Conservation (phyloP, 2,888 invertebrate genomes). For the Phlogophora meticulosa region DNA sequence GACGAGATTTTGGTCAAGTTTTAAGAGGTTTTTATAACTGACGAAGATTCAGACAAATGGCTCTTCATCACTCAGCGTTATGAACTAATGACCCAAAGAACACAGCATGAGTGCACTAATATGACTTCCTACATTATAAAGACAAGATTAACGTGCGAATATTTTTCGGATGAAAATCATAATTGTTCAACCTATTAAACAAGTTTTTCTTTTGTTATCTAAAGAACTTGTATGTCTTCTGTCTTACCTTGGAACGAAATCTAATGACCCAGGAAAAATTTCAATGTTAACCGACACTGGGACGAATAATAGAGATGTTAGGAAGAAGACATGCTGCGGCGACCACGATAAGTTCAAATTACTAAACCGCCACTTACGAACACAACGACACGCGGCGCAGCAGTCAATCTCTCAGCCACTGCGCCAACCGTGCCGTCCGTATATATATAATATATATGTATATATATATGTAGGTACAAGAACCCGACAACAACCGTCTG, state of each 20-base stretch:
- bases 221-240: background rate
- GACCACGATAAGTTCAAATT: too few relatives aligned
- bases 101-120: background rate
- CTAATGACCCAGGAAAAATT: slow-evolving; percentile 35
- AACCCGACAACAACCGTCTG: too few relatives aligned
- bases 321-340: background rate
- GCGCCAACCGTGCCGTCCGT: too few relatives aligned
- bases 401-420: too few relatives aligned
- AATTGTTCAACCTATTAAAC: slow-evolving; percentile 14
- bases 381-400: too few relatives aligned
- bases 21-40: slow-evolving; percentile 3
- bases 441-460: too few relatives aligned
- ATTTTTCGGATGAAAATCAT: slow-evolving; percentile 22
- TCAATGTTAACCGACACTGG: background rate
- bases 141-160: slow-evolving; percentile 25
- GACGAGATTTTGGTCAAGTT: background rate
- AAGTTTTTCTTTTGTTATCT: slow-evolving; percentile 20
- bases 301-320: too few relatives aligned
- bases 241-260: slow-evolving; percentile 17
- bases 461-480: too few relatives aligned
- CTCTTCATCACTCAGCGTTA: background rate
- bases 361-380: too few relatives aligned
- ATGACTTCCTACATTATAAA: slow-evolving; percentile 50
- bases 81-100: slow-evolving; percentile 42
- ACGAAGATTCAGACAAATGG: background rate